phyloP scores from a whole-genome alignment of 2,888 invertebrate genomes.

The Synanthedon andrenaeformis region DNA sequence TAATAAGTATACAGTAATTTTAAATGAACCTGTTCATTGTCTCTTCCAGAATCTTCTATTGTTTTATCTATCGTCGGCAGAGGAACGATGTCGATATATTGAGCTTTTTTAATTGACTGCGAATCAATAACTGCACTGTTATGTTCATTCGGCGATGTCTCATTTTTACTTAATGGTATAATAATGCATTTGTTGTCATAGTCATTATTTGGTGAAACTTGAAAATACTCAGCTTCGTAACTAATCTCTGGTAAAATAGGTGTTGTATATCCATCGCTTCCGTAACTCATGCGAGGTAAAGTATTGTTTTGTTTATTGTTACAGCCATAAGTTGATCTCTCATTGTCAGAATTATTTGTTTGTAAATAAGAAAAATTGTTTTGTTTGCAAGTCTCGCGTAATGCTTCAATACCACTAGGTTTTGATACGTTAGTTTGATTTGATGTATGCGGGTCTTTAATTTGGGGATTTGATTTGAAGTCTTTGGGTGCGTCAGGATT shows the following conservation, averaged over 20 bases:
- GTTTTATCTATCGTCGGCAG: conserved; percentile 13
- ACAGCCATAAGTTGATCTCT: conserved; percentile 33
- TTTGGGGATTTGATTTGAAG: not conserved
- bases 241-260: conserved; percentile 33
- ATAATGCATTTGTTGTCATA: conserved; percentile 4
- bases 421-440: conserved; percentile 8
- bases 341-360: conserved; percentile 21
- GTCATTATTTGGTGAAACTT: conserved; percentile 16
- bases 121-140: not conserved
- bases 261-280: conserved; percentile 20
- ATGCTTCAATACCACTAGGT: conserved; percentile 14
- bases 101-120: conserved; percentile 14
- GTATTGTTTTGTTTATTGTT: conserved; percentile 14
- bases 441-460: not conserved
- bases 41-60: conserved; percentile 29
- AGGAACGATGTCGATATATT: not conserved
- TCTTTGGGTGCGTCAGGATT: conserved; percentile 28
- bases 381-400: conserved; percentile 22
- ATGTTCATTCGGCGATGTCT: not conserved
- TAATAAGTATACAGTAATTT: conserved; percentile 57
- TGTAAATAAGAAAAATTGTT: conserved; percentile 20
- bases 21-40: conserved; percentile 53
- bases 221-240: conserved; percentile 39
- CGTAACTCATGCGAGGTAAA: conserved; percentile 22
- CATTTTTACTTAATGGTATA: not conserved